A percentile compares a stretch with the other conserved stretches of the same genome.
These are phyloP conservation scores for Lepus oiostolus DNA, from an alignment of 2,797 vertebrate genomes.

Conservation along the genomic window DNA sequence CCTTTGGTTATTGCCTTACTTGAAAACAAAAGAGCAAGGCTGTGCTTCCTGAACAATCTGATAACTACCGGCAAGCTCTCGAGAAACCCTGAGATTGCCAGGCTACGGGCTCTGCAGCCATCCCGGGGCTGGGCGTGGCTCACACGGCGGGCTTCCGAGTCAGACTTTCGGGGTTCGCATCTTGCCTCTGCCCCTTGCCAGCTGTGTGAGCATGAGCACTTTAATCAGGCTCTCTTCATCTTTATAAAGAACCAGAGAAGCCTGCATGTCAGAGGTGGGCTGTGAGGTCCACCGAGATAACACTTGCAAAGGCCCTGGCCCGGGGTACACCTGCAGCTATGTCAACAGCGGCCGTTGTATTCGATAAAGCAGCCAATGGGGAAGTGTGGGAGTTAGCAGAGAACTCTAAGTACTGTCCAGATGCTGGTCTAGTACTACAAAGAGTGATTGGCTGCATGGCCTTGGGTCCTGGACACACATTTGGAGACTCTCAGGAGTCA, in stretches of 20 bases:
- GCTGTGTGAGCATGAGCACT: not conserved
- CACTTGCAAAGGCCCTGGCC: not conserved
- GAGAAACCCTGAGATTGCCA: not conserved
- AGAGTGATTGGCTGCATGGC: not conserved
- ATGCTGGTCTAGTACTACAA: not conserved
- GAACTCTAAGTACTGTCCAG: not conserved
- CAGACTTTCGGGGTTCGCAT: not conserved
- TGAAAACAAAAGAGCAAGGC: not conserved
- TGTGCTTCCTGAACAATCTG: conserved; percentile 30
- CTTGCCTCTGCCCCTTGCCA: not conserved
- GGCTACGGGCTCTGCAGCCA: not conserved
- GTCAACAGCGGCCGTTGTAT: too few relatives aligned
- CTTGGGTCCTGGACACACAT: not conserved
- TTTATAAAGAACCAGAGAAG: not conserved
- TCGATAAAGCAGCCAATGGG: not conserved
- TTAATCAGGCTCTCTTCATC: not conserved
- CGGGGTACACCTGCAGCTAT: not conserved
- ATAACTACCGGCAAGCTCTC: not conserved
- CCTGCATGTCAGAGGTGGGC: accelerated
- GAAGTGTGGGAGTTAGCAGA: not conserved
- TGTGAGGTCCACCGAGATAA: too few relatives aligned
- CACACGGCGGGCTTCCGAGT: not conserved
- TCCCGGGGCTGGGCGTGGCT: accelerated
- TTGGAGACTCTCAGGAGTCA: not conserved
- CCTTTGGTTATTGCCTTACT: conserved; percentile 23